Percentiles rank a stretch among this genome's conserved stretches.
Evolutionary conservation across 2,113 vertebrate genomes (phyloP).

Genomic region (Ctenomys sociabilis): DNA sequence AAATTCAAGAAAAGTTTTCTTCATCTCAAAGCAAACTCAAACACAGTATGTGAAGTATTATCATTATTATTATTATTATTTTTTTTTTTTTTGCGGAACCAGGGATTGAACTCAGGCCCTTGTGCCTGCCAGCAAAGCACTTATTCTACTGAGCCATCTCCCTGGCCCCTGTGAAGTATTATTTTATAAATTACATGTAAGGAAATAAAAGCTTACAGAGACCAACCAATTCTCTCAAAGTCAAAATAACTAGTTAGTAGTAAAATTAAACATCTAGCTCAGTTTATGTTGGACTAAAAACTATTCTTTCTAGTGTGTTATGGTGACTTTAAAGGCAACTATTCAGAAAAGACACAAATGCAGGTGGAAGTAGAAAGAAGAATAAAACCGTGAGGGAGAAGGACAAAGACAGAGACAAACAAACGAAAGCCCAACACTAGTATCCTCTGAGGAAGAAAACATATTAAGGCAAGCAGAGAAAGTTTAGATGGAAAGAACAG

Average conservation of each 20-base stretch:
- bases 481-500: not conserved
- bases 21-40: not conserved
- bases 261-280: not conserved
- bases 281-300: not conserved
- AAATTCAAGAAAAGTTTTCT: not conserved
- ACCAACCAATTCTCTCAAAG: not conserved
- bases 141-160: too few relatives aligned
- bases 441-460: not conserved
- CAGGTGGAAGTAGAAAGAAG: not conserved
- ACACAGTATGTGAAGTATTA: not conserved
- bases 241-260: slow-evolving; percentile 1
- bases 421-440: not conserved
- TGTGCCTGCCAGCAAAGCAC: too few relatives aligned
- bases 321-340: not conserved
- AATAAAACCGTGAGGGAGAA: too few relatives aligned
- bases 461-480: not conserved
- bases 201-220: not conserved
- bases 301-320: not conserved
- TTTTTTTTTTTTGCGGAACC: too few relatives aligned
- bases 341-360: not conserved
- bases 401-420: not conserved
- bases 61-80: too few relatives aligned
- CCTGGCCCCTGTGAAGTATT: not conserved
- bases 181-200: not conserved
- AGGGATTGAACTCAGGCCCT: too few relatives aligned